Evolutionary conservation across 1,140 invertebrate species (phyloP), one percentile per base, ranked within the genome.

Genomic region (Lordiphosa mommai): DNA sequence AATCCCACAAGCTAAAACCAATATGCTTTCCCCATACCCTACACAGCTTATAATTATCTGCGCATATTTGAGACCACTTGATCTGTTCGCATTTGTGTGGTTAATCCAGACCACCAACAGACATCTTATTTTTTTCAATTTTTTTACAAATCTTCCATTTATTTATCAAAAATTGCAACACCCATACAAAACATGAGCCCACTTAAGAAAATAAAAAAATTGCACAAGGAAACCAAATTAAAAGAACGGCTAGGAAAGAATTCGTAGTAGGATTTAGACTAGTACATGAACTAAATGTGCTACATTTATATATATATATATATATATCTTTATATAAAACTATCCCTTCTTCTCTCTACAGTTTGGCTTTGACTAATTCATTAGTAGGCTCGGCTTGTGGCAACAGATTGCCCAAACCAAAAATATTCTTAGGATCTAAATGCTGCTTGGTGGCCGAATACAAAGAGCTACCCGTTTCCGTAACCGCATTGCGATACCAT

Each of bases 361-460:
- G 61, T 87, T 87, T 87, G 60, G 85, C 74, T 50, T 87, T 85
- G 34, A 63, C 37, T 51, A 59, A 36, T 38, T 5, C 44, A 57
- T 57, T 1, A 4, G 6, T 1, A 6, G 13, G 17, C 55, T 66
- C 52, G 40, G 58, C 37, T 23, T 52, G 34, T 3, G 76, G 63
- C 57, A 37, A 80, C 29, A 98, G 91, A 89, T 99, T 99, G 8
- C 94, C 94, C 56, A 92, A 91, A 0, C 95, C 97, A 90, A 99
- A 99, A 48, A 99, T 94, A 88, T 99, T 98, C 14, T 95, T 91
- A 0, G 98, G 98, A 90, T 99, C 98, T 6, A 99, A 89, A 58
- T 96, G 93, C 7, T 91, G 82, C 89, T 99, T 99, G 0, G 98
- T 92, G 0, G 96, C 94, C 3, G 92, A 88, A 61, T 97, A 93